Evolutionary conservation across 2,888 invertebrate genomes (phyloP).

Genomic region (Nesidiocoris tenuis): DNA sequence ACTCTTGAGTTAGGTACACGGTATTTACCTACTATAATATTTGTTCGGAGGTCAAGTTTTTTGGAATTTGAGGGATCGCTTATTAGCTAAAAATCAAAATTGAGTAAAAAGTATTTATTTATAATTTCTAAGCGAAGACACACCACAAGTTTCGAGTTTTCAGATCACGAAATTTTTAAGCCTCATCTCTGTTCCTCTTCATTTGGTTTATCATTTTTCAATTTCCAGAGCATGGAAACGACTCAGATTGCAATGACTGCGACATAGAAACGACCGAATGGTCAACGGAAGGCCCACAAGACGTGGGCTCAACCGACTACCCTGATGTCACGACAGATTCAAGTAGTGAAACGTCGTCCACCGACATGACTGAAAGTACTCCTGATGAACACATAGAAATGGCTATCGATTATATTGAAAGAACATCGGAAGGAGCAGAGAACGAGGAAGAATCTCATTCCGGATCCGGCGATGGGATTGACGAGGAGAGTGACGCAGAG

Average conservation of each 20-base stretch:
- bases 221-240: neutral
- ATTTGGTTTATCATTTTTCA: too few species aligned
- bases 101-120: too few species aligned
- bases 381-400: neutral
- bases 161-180: too few species aligned
- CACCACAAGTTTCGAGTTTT: too few species aligned
- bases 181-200: too few species aligned
- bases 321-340: neutral
- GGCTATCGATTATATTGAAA: neutral
- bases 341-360: neutral
- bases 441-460: neutral
- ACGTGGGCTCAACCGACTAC: neutral
- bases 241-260: neutral
- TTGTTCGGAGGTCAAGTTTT: too few species aligned
- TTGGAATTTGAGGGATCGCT: too few species aligned
- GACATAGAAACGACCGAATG: neutral
- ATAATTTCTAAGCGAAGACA: too few species aligned
- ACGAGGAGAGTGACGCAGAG: neutral
- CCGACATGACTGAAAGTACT: neutral
- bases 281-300: neutral
- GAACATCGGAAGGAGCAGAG: neutral
- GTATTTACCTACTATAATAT: too few species aligned
- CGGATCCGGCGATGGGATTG: neutral
- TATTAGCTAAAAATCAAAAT: too few species aligned
- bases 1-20: too few species aligned